Base-by-base conservation (phyloP, 2,888 invertebrate genomes). In the Lomographa bimaculata region DNA sequence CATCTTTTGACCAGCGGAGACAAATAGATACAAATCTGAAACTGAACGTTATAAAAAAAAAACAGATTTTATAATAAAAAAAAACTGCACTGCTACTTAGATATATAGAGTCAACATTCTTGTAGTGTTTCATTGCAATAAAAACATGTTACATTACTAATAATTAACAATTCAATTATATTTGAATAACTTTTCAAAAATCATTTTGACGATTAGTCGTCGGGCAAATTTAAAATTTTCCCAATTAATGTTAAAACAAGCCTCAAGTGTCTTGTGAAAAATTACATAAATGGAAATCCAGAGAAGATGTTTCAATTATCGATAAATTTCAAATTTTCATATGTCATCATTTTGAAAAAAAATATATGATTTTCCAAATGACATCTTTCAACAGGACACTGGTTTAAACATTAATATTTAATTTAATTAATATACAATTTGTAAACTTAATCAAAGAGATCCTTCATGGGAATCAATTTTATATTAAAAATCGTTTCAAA, bases 401-500 rank as follows among this genome's bases (percentile, higher is more conserved):
- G n/a, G n/a, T n/a, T n/a, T n/a, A n/a, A n/a, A n/a, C n/a, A 16
- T 16, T 14, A 8, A 16, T n/a, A 25, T 2, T 25, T 2, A 6
- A 19, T 23, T 17, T 17, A 18, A 19, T 27, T n/a, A 40, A 3
- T 39, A 45, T 41, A 50, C 37, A 63, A 68, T 55, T 61, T 65
- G 60, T 64, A 70, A 73, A 72, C 71, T 75, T 74, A 79, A 72
- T 63, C 64, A 59, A 60, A 70, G 75, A 76, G 75, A 76, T 76
- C 75, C 75, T 51, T 72, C 61, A 33, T 50, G 60, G 69, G 75
- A 75, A 75, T 73, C 72, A 59, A 48, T 41, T 57, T 50, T 58
- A 60, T 52, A 64, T 53, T 47, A 54, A 53, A 50, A 52, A 50
- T 49, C 48, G 45, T 52, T 44, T 48, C 42, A 32, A 51, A 47